Percentiles rank a stretch among this genome's conserved stretches.
These are phyloP conservation scores for Rhinella marina DNA, from an alignment of 2,797 vertebrate genomes.

Conservation along the genomic window DNA sequence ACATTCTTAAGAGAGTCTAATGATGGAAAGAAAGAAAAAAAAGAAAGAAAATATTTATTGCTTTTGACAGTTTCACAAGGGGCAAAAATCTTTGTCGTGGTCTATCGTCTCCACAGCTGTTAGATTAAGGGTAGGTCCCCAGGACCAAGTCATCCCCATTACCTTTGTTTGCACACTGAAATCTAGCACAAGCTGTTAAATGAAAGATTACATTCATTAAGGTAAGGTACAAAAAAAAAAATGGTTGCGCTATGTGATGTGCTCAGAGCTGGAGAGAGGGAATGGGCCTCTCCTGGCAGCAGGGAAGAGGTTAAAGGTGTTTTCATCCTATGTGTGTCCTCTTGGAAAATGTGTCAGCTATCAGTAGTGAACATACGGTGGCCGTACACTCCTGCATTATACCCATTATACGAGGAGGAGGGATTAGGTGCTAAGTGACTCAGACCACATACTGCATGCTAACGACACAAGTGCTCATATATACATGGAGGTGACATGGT, in stretches of 20 bases:
- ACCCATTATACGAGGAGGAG: not conserved
- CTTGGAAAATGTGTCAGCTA: slow-evolving; percentile 44
- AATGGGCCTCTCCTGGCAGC: not conserved
- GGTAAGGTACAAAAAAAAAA: slow-evolving; percentile 76
- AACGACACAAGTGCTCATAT: not conserved
- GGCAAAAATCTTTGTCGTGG: slow-evolving; percentile 81
- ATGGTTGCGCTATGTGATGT: slow-evolving; percentile 77
- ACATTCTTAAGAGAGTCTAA: slow-evolving; percentile 86
- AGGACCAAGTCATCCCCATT: slow-evolving; percentile 75
- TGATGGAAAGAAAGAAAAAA: slow-evolving; percentile 81
- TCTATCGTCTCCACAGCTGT: slow-evolving; percentile 82
- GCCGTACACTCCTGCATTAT: slow-evolving; percentile 16
- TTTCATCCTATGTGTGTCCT: slow-evolving; percentile 17
- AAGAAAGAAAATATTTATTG: slow-evolving; percentile 88
- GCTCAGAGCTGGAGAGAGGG: slow-evolving; percentile 62
- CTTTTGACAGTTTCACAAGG: slow-evolving; percentile 87
- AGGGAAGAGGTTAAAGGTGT: slow-evolving; percentile 45
- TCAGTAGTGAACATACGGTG: not conserved
- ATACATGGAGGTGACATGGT: not conserved
- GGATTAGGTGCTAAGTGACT: slow-evolving; percentile 35
- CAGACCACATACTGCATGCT: slow-evolving; percentile 20
- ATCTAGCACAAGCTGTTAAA: slow-evolving; percentile 84
- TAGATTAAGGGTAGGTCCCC: slow-evolving; percentile 75
- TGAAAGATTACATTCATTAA: slow-evolving; percentile 90
- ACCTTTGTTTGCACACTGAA: slow-evolving; percentile 83